Base-by-base conservation (phyloP, 1,140 invertebrate genomes). In the Drosophila elegans region DNA sequence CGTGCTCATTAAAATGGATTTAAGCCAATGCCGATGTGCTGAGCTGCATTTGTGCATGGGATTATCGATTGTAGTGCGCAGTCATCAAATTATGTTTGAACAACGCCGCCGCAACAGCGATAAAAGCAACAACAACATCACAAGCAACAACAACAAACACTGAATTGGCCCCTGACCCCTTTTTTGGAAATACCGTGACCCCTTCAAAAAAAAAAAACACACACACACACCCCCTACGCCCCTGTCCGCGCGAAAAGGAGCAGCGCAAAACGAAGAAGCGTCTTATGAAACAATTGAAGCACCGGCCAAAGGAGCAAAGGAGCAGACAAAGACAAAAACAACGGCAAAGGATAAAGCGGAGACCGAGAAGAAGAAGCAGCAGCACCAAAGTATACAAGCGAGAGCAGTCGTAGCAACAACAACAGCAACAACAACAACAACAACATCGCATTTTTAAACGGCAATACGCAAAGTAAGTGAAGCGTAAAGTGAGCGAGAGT, bases 61-160 rank as follows among this genome's bases (percentile, higher is more conserved):
- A 88, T 89, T 88, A 88, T 88, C 83, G 83, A 88, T 88, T 88
- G 84, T 89, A 88, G 80, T 88, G 80, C 83, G 79, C 83, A 83
- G 82, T 88, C 84, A 88, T 88, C 83, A 83, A 89, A 83, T 78
- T 83, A 85, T 68, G 54, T 74, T 74, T 74, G 71, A 74, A 74
- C 56, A 74, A 74, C 61, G 52, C 62, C 46, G 73, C 73, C 45
- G 60, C 82, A 78, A 78, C 56, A 55, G 46, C 75, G 62, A 66
- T 55, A 73, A 52, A 44, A 67, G 34, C 74, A 76, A 39, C 41
- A 57, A 16, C 55, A 75, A 25, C 55, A 81, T 27, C 74, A 13
- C 57, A 75, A 81, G 27, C 29, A 71, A 34, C 74, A 78, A 53
- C 78, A 72, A 72, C 71, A 80, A 82, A 74, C 68, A 60, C 61